Evolutionary conservation across 2,113 vertebrate genomes (phyloP).

Genomic region (Zosterops hypoxanthus): DNA sequence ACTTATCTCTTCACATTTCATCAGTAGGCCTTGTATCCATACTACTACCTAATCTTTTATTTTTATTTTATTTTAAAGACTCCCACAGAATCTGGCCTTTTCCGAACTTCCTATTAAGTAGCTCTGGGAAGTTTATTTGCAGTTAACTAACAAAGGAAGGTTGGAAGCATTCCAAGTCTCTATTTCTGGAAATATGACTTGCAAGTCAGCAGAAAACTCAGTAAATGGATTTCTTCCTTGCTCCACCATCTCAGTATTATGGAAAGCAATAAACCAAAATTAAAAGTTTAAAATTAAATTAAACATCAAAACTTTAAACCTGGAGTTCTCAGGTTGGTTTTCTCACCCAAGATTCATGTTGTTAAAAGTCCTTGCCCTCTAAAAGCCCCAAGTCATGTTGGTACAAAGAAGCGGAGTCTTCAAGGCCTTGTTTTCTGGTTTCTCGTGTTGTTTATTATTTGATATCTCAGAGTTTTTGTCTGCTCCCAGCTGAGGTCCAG

Average conservation of each 20-base stretch:
- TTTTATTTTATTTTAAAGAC: too few relatives aligned
- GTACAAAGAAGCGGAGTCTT: too few relatives aligned
- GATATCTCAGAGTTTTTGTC: too few relatives aligned
- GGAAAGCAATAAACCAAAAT: not conserved
- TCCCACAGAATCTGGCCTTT: not conserved
- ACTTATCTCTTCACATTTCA: not conserved
- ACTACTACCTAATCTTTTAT: not conserved
- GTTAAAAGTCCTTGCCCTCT: too few relatives aligned
- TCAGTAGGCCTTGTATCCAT: not conserved
- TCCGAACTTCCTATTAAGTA: not conserved
- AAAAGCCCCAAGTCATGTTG: too few relatives aligned
- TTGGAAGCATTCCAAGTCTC: not conserved
- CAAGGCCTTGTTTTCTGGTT: too few relatives aligned
- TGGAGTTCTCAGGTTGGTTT: too few relatives aligned
- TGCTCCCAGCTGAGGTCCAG: too few relatives aligned
- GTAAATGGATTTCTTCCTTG: not conserved
- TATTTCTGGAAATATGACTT: slow-evolving; percentile 13
- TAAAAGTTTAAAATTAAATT: not conserved
- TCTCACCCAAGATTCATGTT: too few relatives aligned
- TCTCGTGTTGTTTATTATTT: too few relatives aligned
- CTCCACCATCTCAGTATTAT: not conserved
- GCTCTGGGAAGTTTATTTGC: not conserved
- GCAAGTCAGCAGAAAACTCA: not conserved
- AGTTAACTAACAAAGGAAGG: not conserved
- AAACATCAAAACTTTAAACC: not conserved